phyloP scores from a whole-genome alignment of 2,888 invertebrate species.

The Morpho deidamia region DNA sequence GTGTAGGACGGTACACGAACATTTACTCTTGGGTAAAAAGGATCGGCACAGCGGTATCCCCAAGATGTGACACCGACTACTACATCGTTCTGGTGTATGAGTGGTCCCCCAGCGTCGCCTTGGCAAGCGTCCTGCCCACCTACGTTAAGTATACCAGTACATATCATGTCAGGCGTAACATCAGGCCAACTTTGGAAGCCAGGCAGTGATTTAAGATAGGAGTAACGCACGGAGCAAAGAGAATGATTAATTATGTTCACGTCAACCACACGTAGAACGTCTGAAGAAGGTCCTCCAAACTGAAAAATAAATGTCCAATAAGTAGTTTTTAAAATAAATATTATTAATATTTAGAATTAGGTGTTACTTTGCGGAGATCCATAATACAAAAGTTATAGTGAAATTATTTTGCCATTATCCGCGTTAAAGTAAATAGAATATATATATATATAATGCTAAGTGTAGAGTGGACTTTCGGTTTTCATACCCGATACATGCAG shows the following conservation, averaged over 20 bases:
- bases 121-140: conserved; percentile 34
- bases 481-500: too few relatives aligned
- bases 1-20: conserved; percentile 52
- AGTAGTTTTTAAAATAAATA: too few relatives aligned
- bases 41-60: conserved; percentile 53
- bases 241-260: conserved; percentile 33
- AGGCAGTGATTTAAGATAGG: conserved; percentile 58
- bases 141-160: conserved; percentile 43
- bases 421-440: too few relatives aligned
- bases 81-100: conserved; percentile 30
- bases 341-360: too few relatives aligned
- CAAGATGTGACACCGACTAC: conserved; percentile 57
- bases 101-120: conserved; percentile 40
- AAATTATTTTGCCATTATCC: too few relatives aligned
- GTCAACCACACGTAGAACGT: too few relatives aligned
- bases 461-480: too few relatives aligned
- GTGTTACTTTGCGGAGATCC: too few relatives aligned
- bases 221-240: conserved; percentile 39
- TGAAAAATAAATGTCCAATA: too few relatives aligned
- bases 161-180: conserved; percentile 47
- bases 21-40: conserved; percentile 68
- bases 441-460: too few relatives aligned
- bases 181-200: conserved; percentile 46
- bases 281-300: too few relatives aligned
- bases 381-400: too few relatives aligned